Percentiles rank a stretch among this genome's conserved stretches.
Conservation (phyloP, 2,113 vertebrate species). For the Trogon surrucura region DNA sequence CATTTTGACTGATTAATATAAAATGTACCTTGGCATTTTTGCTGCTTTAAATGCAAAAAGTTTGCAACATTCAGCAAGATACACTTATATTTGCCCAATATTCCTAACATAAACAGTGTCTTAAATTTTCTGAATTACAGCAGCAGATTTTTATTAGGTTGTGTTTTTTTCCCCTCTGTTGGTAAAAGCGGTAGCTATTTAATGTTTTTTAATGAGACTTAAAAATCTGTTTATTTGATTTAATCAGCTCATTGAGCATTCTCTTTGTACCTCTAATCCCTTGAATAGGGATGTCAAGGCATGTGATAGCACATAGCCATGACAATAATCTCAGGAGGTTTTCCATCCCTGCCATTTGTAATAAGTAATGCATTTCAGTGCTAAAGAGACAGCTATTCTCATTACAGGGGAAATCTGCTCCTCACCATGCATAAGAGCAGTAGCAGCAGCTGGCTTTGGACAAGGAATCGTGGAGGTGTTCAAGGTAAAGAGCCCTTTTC, state of each 20-base stretch:
- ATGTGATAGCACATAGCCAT: not conserved
- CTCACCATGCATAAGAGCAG: not conserved
- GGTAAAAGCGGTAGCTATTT: slow-evolving; percentile 36
- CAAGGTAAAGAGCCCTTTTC: not conserved
- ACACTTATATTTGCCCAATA: slow-evolving; percentile 35
- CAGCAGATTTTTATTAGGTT: slow-evolving; percentile 25
- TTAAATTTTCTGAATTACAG: slow-evolving; percentile 58
- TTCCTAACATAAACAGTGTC: slow-evolving; percentile 47
- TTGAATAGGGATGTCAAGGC: slow-evolving; percentile 44
- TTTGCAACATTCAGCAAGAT: slow-evolving; percentile 59
- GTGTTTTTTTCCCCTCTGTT: not conserved
- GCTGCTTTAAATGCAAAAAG: slow-evolving; percentile 76
- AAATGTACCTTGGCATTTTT: slow-evolving; percentile 75
- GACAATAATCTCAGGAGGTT: slow-evolving; percentile 39
- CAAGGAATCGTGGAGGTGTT: not conserved
- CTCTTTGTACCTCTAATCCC: slow-evolving; percentile 56
- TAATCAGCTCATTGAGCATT: slow-evolving; percentile 41
- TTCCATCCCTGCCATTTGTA: slow-evolving; percentile 6
- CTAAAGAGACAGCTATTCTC: slow-evolving; percentile 1
- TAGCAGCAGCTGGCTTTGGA: not conserved
- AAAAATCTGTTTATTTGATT: slow-evolving; percentile 57
- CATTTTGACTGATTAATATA: slow-evolving; percentile 82
- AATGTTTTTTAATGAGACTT: slow-evolving; percentile 56
- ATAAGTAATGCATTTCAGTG: slow-evolving; percentile 18
- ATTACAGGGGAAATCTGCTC: not conserved